These are phyloP conservation scores for Euphysa ruthae DNA, from an alignment of 30 jellyfish, hydroid and myxozoan species.

Conservation along the genomic window DNA sequence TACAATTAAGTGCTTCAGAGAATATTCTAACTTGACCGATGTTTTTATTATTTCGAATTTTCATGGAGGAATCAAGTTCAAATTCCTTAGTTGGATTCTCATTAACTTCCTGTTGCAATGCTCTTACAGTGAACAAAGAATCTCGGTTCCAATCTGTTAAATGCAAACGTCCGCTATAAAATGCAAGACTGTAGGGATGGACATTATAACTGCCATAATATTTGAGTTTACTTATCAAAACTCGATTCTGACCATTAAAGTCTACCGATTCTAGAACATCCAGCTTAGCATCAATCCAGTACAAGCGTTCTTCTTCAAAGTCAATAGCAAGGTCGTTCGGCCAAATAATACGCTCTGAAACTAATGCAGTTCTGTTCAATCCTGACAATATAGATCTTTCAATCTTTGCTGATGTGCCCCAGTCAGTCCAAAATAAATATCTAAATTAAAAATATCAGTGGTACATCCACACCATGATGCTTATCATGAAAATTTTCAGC, in stretches of 20 bases:
- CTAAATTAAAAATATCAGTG: constrained; percentile 34
- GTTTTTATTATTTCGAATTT: neutral
- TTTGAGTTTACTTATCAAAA: constrained; percentile 10
- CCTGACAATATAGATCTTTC: constrained; percentile 76
- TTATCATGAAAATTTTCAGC: too few species aligned
- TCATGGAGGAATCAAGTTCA: neutral
- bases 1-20: too few species aligned
- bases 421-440: constrained; percentile 67
- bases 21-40: constrained; percentile 58
- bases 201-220: constrained; percentile 1
- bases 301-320: constrained; percentile 35
- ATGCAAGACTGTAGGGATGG: constrained; percentile 66
- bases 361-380: constrained; percentile 39
- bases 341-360: constrained; percentile 7
- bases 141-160: constrained; percentile 64
- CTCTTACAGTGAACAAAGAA: constrained; percentile 17
- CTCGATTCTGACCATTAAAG: constrained; percentile 42
- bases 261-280: constrained; percentile 55
- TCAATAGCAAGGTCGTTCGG: constrained; percentile 81
- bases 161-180: constrained; percentile 25
- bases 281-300: constrained; percentile 74
- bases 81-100: neutral
- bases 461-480: too few species aligned
- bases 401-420: constrained; percentile 54
- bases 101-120: neutral